Conservation (phyloP, 2,113 vertebrate genomes). For the Merops nubicus region DNA sequence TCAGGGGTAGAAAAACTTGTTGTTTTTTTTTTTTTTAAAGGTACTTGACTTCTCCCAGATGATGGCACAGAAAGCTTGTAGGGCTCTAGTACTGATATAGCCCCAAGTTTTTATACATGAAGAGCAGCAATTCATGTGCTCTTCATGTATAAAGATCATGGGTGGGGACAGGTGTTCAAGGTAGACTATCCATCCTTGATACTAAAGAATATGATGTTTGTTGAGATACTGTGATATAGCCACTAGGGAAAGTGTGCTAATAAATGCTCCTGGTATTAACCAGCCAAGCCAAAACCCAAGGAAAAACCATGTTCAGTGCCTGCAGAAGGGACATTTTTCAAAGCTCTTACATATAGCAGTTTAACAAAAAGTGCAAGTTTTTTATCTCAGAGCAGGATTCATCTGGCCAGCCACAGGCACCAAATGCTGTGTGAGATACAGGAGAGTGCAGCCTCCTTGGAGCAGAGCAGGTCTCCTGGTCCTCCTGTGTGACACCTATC, state of each 20-base stretch:
- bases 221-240: not conserved
- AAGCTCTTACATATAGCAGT: not conserved
- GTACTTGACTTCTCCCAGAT: not conserved
- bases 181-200: not conserved
- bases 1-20: not conserved
- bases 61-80: not conserved
- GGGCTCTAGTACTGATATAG: not conserved
- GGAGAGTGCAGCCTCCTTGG: not conserved
- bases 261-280: not conserved
- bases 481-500: not conserved
- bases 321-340: not conserved
- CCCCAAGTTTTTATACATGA: not conserved
- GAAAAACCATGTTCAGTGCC: not conserved
- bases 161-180: not conserved
- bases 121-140: not conserved
- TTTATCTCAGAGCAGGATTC: fast-evolving
- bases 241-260: not conserved
- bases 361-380: not conserved
- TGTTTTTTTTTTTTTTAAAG: not conserved
- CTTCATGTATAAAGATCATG: too few relatives aligned
- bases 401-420: not conserved
- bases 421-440: not conserved
- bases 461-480: not conserved
- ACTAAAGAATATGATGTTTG: not conserved
- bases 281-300: not conserved